A percentile compares a stretch with the other conserved stretches of the same genome.
Conservation (phyloP, 1,140 invertebrate species). For the Drosophila pandora region DNA sequence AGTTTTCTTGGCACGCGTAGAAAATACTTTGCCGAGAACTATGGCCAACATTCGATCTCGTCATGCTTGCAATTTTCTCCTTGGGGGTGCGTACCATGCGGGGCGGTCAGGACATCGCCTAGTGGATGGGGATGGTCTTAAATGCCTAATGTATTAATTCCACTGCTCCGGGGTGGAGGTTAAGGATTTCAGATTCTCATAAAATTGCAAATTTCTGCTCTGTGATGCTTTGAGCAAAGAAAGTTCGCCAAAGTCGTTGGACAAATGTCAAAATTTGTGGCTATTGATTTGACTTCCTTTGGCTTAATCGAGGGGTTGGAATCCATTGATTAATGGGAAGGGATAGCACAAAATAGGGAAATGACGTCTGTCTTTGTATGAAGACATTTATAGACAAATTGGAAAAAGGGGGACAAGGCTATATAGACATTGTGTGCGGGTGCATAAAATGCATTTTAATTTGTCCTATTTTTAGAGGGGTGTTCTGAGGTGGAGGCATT, state of each 20-base stretch:
- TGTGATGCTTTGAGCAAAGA: slow-evolving; percentile 30
- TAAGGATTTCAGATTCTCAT: slow-evolving; percentile 35
- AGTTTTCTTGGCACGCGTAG: slow-evolving; percentile 57
- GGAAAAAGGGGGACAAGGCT: slow-evolving; percentile 5
- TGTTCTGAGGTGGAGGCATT: slow-evolving; percentile 9
- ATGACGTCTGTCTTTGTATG: slow-evolving; percentile 38
- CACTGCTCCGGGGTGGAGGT: slow-evolving; percentile 8
- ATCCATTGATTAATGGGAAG: slow-evolving; percentile 46
- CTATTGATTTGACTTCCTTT: slow-evolving; percentile 61
- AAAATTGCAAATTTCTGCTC: slow-evolving; percentile 74
- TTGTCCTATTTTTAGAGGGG: slow-evolving; percentile 21
- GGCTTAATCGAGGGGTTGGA: slow-evolving; percentile 16
- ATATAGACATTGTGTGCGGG: slow-evolving; percentile 37
- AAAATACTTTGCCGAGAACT: slow-evolving; percentile 67
- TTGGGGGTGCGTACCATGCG: slow-evolving; percentile 21
- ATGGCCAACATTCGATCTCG: slow-evolving; percentile 73
- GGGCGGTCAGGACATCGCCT: neutral
- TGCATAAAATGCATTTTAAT: slow-evolving; percentile 75
- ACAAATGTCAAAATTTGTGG: slow-evolving; percentile 80
- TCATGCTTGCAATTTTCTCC: slow-evolving; percentile 51
- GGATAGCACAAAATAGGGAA: slow-evolving; percentile 5
- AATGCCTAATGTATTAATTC: slow-evolving; percentile 77
- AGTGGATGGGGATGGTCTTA: slow-evolving; percentile 28
- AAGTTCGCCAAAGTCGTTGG: slow-evolving; percentile 62
- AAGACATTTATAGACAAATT: slow-evolving; percentile 60